Base-by-base conservation (phyloP, 1,140 invertebrate genomes). In the Leguminivora glycinivorella region DNA sequence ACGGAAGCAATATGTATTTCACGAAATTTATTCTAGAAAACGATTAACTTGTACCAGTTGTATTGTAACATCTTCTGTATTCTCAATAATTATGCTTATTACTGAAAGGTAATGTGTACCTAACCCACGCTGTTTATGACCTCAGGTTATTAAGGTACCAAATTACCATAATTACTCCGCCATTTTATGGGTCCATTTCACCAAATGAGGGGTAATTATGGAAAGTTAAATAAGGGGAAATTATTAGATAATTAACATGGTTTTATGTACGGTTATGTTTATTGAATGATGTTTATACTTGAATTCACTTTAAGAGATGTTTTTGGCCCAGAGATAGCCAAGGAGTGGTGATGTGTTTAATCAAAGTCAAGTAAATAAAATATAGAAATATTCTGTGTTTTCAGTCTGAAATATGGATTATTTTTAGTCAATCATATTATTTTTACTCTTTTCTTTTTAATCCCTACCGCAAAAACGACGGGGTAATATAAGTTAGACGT, bases 121-220 rank as follows among this genome's bases (percentile, higher is more conserved):
- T 22, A 52, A 52, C 19, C 47, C 17, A 19, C 19, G 47, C 19
- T 52, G 14, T 52, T 52, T 52, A 52, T 52, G 17, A 52, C 47
- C 47, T 22, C 17, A 52, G 6, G 47, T 22, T 52, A 47, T 47
- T 22, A 10, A 52, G 47, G 1, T 52, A 52, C 47, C 14, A 52
- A 52, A 52, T 52, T 52, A 52, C 47, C 7, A 10, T 52, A 52
- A 52, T 52, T 52, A 52, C 47, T 52, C 19, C 47, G 19, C 47
- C 19, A 52, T 52, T 22, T 52, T 7, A 52, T 52, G 47, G 47
- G 17, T 52, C 47, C 47, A 52, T 52, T 52, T 52, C 47, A 52
- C 17, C 10, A 52, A 52, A 52, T 52, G 47, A 52, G 17, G 19
- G 47, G 47, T 52, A 22, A 52, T 52, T 22, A 52, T 52, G 47